Percentiles rank a stretch among this genome's conserved stretches.
Conservation (phyloP, 1,140 invertebrate species). For the Chironomus striatipennis region DNA sequence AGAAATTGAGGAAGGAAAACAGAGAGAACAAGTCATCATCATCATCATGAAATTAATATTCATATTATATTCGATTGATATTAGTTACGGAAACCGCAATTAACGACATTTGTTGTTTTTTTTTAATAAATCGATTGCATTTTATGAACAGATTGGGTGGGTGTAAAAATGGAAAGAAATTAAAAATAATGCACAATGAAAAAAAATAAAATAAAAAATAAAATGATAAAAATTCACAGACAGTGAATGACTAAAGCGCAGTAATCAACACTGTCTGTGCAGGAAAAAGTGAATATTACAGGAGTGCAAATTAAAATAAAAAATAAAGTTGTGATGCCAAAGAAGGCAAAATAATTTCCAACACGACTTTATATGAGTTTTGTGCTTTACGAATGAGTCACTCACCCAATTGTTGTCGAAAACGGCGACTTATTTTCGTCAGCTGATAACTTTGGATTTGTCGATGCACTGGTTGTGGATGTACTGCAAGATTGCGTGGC, state of each 20-base stretch:
- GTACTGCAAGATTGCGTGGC: conserved; percentile 17
- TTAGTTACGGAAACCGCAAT: too few relatives aligned
- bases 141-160: too few relatives aligned
- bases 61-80: background rate
- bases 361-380: background rate
- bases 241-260: too few relatives aligned
- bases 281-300: too few relatives aligned
- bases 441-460: background rate
- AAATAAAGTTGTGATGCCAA: background rate
- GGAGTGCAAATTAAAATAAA: background rate
- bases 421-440: conserved; percentile 18
- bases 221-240: too few relatives aligned
- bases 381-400: background rate
- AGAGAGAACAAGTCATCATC: background rate
- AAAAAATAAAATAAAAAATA: too few relatives aligned
- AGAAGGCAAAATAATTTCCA: background rate
- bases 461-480: background rate
- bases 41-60: background rate
- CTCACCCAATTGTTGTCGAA: conserved; percentile 12
- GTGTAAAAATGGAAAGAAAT: too few relatives aligned
- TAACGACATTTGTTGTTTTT: too few relatives aligned
- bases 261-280: too few relatives aligned
- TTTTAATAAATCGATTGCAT: too few relatives aligned
- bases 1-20: background rate
- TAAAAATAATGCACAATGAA: too few relatives aligned